Conservation (phyloP, 2,797 vertebrate species). For the Sebastes diploproa region DNA sequence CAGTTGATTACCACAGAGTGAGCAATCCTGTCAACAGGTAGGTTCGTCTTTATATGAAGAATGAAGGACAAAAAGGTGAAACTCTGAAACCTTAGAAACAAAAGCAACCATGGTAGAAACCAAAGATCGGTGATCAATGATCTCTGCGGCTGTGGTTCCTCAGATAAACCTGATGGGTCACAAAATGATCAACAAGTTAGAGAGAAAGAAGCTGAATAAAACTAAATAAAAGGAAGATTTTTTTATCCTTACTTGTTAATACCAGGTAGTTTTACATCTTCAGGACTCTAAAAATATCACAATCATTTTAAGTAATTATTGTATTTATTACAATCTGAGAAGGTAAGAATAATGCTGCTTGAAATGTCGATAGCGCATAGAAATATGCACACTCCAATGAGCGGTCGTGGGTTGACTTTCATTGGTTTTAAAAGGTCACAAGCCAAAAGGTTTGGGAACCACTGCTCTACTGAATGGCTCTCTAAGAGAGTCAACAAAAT, state of each 20-base stretch:
- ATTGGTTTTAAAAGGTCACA: no score
- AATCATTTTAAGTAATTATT: neutral
- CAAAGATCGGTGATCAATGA: no score
- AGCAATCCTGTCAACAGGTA: neutral
- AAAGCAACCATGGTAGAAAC: neutral
- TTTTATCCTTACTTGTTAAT: neutral
- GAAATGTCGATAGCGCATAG: fast-evolving
- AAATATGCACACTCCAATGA: no score
- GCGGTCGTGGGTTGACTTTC: no score
- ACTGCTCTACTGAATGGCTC: no score
- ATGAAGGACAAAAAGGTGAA: neutral
- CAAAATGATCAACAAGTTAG: neutral
- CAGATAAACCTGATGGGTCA: neutral
- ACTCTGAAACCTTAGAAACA: neutral
- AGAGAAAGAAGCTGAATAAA: neutral
- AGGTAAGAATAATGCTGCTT: fast-evolving
- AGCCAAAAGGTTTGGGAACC: no score
- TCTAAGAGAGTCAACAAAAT: no score
- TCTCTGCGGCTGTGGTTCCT: neutral
- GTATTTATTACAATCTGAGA: neutral
- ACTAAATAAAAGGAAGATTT: neutral
- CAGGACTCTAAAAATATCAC: neutral
- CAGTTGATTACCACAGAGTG: neutral
- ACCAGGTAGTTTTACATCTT: neutral
- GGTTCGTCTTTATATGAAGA: neutral